Conservation (phyloP, 2,113 vertebrate genomes). For the Tetrax tetrax region DNA sequence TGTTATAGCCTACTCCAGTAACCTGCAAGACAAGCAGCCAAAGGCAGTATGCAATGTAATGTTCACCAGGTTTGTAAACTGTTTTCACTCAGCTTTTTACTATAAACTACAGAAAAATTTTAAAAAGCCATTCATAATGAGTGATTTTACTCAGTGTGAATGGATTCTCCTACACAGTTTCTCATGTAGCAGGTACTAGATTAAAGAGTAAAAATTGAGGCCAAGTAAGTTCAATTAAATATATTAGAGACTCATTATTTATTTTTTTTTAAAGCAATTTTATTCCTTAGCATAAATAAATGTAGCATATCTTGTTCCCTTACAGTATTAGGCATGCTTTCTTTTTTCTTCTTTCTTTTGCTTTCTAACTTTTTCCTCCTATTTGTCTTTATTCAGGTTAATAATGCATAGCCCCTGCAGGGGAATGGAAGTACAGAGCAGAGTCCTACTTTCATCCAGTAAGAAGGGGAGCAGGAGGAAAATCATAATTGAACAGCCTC, state of each 20-base stretch:
- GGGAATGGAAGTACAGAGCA: not conserved
- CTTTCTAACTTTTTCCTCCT: not conserved
- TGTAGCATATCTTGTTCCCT: not conserved
- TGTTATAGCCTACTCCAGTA: conserved; percentile 95
- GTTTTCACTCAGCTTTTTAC: not conserved
- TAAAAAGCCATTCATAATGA: not conserved
- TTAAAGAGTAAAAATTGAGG: not conserved
- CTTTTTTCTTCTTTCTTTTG: not conserved
- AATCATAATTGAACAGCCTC: not conserved
- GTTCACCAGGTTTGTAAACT: not conserved
- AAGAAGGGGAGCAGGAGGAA: no score
- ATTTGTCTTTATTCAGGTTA: not conserved
- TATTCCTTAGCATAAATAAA: not conserved
- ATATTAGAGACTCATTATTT: not conserved
- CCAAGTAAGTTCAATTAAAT: not conserved
- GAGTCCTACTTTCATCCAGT: not conserved
- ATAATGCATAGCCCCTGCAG: not conserved
- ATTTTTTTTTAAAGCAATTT: not conserved
- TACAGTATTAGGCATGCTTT: not conserved
- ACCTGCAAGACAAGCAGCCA: conserved; percentile 78
- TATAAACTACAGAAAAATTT: not conserved
- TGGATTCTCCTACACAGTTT: not conserved
- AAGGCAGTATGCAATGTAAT: not conserved
- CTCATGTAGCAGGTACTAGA: not conserved
- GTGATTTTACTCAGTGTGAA: not conserved